Percentiles rank a stretch among this genome's conserved stretches.
Evolutionary conservation across 1,140 invertebrate genomes (phyloP).

Genomic region (Oreohelix idahoensis): DNA sequence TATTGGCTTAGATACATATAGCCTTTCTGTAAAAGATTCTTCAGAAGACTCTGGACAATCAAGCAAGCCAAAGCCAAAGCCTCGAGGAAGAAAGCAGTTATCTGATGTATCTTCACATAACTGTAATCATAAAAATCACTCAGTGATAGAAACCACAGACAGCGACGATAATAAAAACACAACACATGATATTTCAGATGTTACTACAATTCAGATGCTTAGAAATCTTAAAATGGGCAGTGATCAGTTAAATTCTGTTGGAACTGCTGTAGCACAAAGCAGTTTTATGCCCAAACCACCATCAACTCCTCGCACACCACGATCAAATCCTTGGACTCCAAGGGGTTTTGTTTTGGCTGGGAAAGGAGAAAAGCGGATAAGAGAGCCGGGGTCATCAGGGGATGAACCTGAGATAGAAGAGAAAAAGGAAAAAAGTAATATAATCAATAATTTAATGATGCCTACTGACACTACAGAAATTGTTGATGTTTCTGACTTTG

Average conservation of each 20-base stretch:
- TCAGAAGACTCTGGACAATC: not conserved
- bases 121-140: not conserved
- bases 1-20: too few relatives aligned
- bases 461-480: not conserved
- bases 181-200: slow-evolving; percentile 22
- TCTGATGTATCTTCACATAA: not conserved
- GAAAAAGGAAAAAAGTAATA: slow-evolving; percentile 49
- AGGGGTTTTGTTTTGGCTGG: slow-evolving; percentile 13
- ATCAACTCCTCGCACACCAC: slow-evolving; percentile 54
- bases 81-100: not conserved
- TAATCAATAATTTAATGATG: not conserved
- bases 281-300: slow-evolving; percentile 65
- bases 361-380: slow-evolving; percentile 59
- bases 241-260: slow-evolving; percentile 51
- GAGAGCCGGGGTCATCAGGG: slow-evolving; percentile 55
- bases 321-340: slow-evolving; percentile 39
- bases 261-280: slow-evolving; percentile 56
- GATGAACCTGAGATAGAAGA: slow-evolving; percentile 53
- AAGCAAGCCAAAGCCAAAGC: slow-evolving; percentile 18
- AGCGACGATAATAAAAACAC: not conserved
- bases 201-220: slow-evolving; percentile 58
- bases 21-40: not conserved
- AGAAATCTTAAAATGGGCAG: slow-evolving; percentile 57
- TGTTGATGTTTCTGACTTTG: not conserved
- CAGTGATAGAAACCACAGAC: not conserved